Evolutionary conservation across 2,888 invertebrate species (phyloP).

Genomic region (Ophioninae sp.): DNA sequence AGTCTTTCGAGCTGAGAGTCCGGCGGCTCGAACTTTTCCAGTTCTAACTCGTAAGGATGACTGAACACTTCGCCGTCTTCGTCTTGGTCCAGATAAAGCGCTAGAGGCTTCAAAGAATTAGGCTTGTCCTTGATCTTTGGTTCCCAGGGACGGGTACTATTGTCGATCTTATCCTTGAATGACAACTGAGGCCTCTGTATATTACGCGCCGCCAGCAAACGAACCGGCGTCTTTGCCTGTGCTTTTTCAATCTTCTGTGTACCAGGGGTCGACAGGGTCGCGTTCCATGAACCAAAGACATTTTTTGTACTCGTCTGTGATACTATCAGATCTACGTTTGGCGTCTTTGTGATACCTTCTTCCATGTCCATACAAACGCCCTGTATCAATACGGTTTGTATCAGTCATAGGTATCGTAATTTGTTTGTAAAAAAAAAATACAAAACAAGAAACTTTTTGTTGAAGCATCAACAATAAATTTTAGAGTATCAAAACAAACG

Average conservation of each 20-base stretch:
- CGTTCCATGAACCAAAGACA: conserved; percentile 86
- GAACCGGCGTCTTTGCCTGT: conserved; percentile 77
- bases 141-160: conserved; percentile 89
- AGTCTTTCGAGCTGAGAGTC: conserved; percentile 82
- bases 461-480: no score
- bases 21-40: conserved; percentile 87
- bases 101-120: conserved; percentile 91
- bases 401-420: no score
- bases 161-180: conserved; percentile 93
- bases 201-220: conserved; percentile 87
- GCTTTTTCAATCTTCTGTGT: neutral
- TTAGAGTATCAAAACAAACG: no score
- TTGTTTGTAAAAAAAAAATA: neutral
- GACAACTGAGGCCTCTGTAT: conserved; percentile 91
- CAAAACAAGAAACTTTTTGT: no score
- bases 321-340: conserved; percentile 82
- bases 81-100: conserved; percentile 87
- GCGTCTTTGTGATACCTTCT: conserved; percentile 84
- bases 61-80: conserved; percentile 84
- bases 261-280: conserved; percentile 55
- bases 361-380: conserved; percentile 85
- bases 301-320: conserved; percentile 80
- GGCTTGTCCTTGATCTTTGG: conserved; percentile 94
- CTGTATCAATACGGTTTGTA: conserved; percentile 51
- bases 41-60: conserved; percentile 94